Evolutionary conservation across 1,140 invertebrate genomes (phyloP).

Genomic region (Caenorhabditis brenneri): DNA sequence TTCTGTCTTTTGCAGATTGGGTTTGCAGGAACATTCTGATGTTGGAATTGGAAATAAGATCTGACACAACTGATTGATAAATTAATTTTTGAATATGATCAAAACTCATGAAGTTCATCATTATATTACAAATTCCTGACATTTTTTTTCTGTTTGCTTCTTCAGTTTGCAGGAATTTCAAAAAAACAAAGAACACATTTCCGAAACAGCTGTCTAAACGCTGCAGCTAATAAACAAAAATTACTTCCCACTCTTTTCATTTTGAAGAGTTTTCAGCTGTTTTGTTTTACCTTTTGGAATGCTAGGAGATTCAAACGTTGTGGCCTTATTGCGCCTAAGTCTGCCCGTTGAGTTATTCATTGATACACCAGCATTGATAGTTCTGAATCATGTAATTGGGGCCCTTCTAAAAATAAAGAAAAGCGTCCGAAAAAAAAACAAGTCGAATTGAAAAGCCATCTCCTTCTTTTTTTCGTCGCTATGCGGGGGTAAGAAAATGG

Average conservation of each 20-base stretch:
- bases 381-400: not conserved
- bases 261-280: too few relatives aligned
- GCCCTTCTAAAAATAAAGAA: not conserved
- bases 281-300: slow-evolving; percentile 16
- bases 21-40: too few relatives aligned
- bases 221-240: not conserved
- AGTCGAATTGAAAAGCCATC: not conserved
- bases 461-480: not conserved
- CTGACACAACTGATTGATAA: too few relatives aligned
- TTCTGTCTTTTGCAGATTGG: not conserved
- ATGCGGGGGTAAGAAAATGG: not conserved
- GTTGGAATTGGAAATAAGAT: too few relatives aligned
- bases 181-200: not conserved
- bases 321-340: slow-evolving; percentile 38
- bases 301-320: slow-evolving; percentile 32
- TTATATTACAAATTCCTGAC: not conserved
- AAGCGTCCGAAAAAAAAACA: not conserved
- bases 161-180: not conserved
- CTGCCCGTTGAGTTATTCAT: slow-evolving; percentile 32
- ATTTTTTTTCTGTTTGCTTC: not conserved
- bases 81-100: too few relatives aligned
- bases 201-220: not conserved
- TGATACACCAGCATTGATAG: not conserved
- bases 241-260: too few relatives aligned
- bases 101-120: too few relatives aligned